Percentiles rank a stretch among this genome's conserved stretches.
Evolutionary conservation across 2,113 vertebrate species (phyloP).

Genomic region (Thunnus maccoyii): DNA sequence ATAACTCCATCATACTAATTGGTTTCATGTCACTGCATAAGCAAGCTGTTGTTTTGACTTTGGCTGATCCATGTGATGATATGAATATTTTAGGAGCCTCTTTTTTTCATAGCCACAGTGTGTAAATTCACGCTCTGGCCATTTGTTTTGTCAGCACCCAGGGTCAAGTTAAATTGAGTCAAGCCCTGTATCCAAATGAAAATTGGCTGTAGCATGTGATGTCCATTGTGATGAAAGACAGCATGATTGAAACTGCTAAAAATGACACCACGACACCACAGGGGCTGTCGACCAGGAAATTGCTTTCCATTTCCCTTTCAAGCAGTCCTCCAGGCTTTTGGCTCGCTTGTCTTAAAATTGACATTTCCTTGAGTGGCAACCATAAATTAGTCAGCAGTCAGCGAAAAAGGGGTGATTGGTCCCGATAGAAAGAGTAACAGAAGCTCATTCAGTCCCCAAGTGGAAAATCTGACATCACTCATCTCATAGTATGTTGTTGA

Average conservation of each 20-base stretch:
- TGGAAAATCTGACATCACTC: conserved; percentile 21
- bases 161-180: conserved; percentile 49
- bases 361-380: conserved; percentile 39
- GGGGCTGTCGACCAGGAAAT: conserved; percentile 66
- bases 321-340: not conserved
- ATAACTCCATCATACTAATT: conserved; percentile 80
- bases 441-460: not conserved
- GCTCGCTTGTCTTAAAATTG: conserved; percentile 37
- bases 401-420: conserved; percentile 14
- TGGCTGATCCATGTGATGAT: conserved; percentile 59
- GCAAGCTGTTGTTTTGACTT: conserved; percentile 81
- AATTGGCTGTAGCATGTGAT: conserved; percentile 25
- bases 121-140: conserved; percentile 64
- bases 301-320: conserved; percentile 48
- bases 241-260: conserved; percentile 66
- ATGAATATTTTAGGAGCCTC: conserved; percentile 80
- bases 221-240: conserved; percentile 36
- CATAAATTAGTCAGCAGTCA: conserved; percentile 64
- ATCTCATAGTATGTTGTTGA: not conserved
- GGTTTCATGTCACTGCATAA: conserved; percentile 78
- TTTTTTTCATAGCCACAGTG: conserved; percentile 47
- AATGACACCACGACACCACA: conserved; percentile 37
- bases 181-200: conserved; percentile 18
- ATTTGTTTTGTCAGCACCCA: conserved; percentile 59
- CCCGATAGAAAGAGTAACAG: conserved; percentile 4